Evolutionary conservation across 2,113 vertebrate genomes (phyloP), one percentile per base, ranked within the genome.

Genomic region (Albula glossodonta): DNA sequence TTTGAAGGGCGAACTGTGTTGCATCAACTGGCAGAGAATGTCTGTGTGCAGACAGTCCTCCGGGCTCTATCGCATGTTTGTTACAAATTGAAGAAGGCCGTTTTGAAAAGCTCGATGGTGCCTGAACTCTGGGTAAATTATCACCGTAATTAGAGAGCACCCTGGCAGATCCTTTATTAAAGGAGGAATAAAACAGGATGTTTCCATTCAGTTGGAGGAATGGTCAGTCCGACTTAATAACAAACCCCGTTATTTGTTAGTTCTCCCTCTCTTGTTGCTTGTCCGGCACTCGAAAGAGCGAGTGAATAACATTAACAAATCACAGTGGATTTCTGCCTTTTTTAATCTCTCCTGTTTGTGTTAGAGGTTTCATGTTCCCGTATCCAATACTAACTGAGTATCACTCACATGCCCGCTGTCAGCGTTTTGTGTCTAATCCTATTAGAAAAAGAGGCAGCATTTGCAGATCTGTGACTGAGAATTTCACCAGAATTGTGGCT

Each of bases 131-230:
- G 86, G 78, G 51, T 78, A 83, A 84, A 82, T 87, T 82, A 74
- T 56, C 85, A 77, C n/a, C 57, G 70, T 84, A 86, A 85, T 86
- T 78, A 88, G 52, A 57, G 60, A 41, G 50, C 15, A 70, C 8
- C 12, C 66, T 83, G 85, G 85, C 80, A 89, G 86, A 84, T 87
- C 48, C 22, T 87, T 88, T 70, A 78, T 85, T 84, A 74, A 82
- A 63, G 66, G 50, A 50, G 51, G 81, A 82, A 89, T 87, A 84
- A 86, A 87, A 22, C 53, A 41, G 31, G 77, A 60, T 51, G 80
- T 81, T 63, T 49, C 48, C 51, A 70, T 82, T 31, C 83, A 49
- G 13, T 48, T 80, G 78, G 50, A 25, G 31, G 49, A 52, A 10
- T 51, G 74, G 77, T 51, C 60, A 19, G 60, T 1, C 2, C 49